Percentiles rank a stretch among this genome's conserved stretches.
Conservation (phyloP, 2,888 invertebrate species). For the Pseudanteris insignis region DNA sequence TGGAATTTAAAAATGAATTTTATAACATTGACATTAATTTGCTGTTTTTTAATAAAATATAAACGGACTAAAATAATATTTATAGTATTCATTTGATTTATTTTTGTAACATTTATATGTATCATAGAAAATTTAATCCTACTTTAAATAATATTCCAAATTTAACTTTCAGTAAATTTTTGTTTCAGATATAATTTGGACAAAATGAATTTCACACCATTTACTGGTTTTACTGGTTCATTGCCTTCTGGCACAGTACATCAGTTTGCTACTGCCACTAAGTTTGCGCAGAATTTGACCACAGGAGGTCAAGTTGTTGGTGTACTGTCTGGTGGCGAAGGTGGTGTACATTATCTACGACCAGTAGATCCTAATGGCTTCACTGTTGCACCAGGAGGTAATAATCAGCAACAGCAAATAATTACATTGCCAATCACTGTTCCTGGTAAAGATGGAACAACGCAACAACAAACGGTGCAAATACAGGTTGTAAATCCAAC, state of each 20-base stretch:
- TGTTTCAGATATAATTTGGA: constrained; percentile 49
- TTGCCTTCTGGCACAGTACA: constrained; percentile 72
- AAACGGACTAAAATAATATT: too few relatives aligned
- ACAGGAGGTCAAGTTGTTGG: constrained; percentile 78
- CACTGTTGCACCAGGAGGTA: constrained; percentile 61
- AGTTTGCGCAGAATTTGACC: constrained; percentile 77
- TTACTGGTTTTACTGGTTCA: constrained; percentile 72
- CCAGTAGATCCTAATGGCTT: constrained; percentile 70
- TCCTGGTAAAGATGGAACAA: constrained; percentile 79
- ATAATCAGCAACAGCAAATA: constrained; percentile 72
- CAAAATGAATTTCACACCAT: constrained; percentile 82
- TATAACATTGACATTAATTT: too few relatives aligned
- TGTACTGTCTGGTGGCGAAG: constrained; percentile 75
- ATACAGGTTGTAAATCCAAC: constrained; percentile 78
- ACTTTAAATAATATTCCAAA: too few relatives aligned
- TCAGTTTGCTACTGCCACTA: constrained; percentile 72
- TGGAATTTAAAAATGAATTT: too few relatives aligned
- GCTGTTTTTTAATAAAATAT: too few relatives aligned
- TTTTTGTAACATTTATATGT: too few relatives aligned
- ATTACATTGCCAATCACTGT: constrained; percentile 83
- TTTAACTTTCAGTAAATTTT: constrained; percentile 1
- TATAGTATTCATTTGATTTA: too few relatives aligned
- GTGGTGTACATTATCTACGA: constrained; percentile 79
- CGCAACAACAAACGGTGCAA: constrained; percentile 77
- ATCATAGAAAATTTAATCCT: too few relatives aligned